Conservation (phyloP, 2,113 vertebrate genomes). For the Paramisgurnus dabryanus region DNA sequence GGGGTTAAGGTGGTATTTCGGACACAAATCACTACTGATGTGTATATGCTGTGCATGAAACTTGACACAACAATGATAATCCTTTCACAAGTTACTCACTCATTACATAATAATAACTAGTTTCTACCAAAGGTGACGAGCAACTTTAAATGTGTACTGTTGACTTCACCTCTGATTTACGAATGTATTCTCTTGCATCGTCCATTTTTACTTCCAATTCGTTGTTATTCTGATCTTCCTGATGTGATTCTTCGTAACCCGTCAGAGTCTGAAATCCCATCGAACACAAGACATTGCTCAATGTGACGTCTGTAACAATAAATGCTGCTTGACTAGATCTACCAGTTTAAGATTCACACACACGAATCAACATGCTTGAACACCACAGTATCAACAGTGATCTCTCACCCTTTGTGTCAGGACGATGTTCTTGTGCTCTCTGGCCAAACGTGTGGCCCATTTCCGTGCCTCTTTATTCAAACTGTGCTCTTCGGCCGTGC, state of each 20-base stretch:
- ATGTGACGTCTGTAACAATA: background rate
- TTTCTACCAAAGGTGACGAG: background rate
- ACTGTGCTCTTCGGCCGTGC: slow-evolving; percentile 89
- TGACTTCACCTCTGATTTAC: slow-evolving; percentile 86
- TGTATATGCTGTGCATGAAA: no score
- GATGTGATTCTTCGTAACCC: slow-evolving; percentile 78
- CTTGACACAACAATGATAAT: no score
- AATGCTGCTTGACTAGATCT: background rate
- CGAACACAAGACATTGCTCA: background rate
- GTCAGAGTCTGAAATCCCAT: slow-evolving; percentile 77
- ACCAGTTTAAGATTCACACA: background rate
- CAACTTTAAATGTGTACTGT: no score
- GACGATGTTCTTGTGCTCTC: slow-evolving; percentile 91
- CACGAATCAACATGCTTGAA: background rate
- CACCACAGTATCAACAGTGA: background rate
- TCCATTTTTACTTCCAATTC: slow-evolving; percentile 92
- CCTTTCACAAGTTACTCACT: no score
- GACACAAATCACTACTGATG: no score
- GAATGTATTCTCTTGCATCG: slow-evolving; percentile 85
- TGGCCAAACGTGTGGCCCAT: slow-evolving; percentile 90
- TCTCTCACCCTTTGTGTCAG: slow-evolving; percentile 85
- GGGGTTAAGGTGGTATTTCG: no score
- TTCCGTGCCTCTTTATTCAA: slow-evolving; percentile 96
- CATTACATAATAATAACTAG: no score
- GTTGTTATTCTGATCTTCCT: slow-evolving; percentile 78